Base-by-base conservation (phyloP, 2,888 invertebrate species). In the Drosophila melanosoma region DNA sequence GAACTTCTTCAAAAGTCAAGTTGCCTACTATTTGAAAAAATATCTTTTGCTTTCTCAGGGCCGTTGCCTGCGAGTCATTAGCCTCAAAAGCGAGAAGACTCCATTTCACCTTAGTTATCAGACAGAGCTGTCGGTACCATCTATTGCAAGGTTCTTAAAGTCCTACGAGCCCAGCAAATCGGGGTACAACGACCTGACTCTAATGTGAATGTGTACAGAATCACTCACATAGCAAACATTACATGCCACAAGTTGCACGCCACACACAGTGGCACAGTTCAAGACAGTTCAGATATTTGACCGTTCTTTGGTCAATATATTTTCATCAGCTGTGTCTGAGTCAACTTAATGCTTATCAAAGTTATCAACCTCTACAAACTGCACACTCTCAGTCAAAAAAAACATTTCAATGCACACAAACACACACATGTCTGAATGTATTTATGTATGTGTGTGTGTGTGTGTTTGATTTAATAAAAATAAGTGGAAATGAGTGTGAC, bases 161-260 rank as follows among this genome's bases (percentile, higher is more conserved):
- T 51, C 32, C 52, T 65, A 52, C 59, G 65, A 69, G 51, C 59
- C 60, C 40, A 67, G n/a, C 35, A 56, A 65, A 74, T 56, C 67
- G 64, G 53, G 32, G 71, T 20, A 42, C 40, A 52, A 54, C 23
- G 64, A 72, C 42, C 62, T 38, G 38, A 26, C 26, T n/a, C 12
- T n/a, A 23, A 67, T 63, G 70, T 71, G 65, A 72, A 67, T 64
- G 64, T 61, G 62, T 45, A 71, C 62, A 71, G 62, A 81, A 65
- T 72, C 81, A 77, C 78, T 78, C 81, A 78, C 78, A 68, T 81
- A 77, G 67, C 66, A 64, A 66, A 76, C 36, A 54, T 20, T 17
- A 61, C 3, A 61, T 58, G 58, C 72, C 58, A 62, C 72, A 38
- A 72, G 62, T 65, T 77, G 67, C 66, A 72, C 60, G 59, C 48